Conservation (phyloP, 92 coral and sea anemone species). For the Palythoa grandiflora region DNA sequence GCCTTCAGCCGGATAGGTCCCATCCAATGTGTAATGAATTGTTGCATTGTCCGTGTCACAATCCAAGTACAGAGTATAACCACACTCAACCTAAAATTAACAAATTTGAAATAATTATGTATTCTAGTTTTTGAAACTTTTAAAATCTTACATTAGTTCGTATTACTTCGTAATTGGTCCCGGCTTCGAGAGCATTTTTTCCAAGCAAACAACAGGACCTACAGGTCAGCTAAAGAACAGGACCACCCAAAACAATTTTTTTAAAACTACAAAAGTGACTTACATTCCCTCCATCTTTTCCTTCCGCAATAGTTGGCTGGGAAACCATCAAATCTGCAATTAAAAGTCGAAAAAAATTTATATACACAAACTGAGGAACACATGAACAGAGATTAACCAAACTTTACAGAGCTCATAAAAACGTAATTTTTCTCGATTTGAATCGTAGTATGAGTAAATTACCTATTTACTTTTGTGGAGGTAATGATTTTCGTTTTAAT, state of each 20-base stretch:
- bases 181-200: not conserved
- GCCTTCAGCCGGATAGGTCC: too few relatives aligned
- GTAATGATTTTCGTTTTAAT: too few relatives aligned
- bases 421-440: too few relatives aligned
- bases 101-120: not conserved
- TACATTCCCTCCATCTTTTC: slow-evolving; percentile 36
- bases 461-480: too few relatives aligned
- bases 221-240: not conserved
- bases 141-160: not conserved
- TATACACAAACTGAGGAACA: not conserved
- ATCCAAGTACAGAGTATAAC: slow-evolving; percentile 64
- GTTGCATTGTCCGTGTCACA: slow-evolving; percentile 64
- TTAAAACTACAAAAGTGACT: not conserved
- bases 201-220: not conserved
- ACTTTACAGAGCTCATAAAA: too few relatives aligned
- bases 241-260: not conserved
- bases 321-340: slow-evolving; percentile 2
- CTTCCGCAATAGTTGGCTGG: slow-evolving; percentile 6
- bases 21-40: slow-evolving; percentile 64
- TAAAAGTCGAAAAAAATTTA: not conserved
- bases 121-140: not conserved
- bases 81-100: slow-evolving; percentile 67
- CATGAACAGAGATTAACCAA: not conserved
- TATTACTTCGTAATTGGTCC: not conserved
- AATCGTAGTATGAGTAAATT: too few relatives aligned